phyloP scores from a whole-genome alignment of 2,888 invertebrate species.

The Agriotes lineatus region DNA sequence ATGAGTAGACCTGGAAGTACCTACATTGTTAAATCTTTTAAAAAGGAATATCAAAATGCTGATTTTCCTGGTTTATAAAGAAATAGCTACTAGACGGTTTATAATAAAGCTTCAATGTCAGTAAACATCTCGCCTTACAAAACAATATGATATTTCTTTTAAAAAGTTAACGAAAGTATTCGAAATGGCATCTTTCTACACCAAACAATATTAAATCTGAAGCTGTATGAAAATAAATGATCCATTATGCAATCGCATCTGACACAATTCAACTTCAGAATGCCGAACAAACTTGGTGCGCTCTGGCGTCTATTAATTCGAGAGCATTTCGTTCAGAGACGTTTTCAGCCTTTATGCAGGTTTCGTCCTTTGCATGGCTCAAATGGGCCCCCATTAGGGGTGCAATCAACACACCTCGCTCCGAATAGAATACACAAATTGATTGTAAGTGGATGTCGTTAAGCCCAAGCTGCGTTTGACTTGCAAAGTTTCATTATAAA shows the following conservation, averaged over 20 bases:
- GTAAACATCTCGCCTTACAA: no score
- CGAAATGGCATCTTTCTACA: no score
- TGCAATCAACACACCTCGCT: constrained; percentile 5
- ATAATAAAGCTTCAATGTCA: no score
- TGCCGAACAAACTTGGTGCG: constrained; percentile 5
- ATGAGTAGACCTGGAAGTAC: no score
- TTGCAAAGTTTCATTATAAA: constrained; percentile 1
- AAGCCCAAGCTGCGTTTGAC: constrained; percentile 16
- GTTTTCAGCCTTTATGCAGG: constrained; percentile 1
- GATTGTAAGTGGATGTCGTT: constrained; percentile 21
- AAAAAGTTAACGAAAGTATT: no score
- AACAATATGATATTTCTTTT: no score
- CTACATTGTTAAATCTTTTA: no score
- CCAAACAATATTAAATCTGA: not conserved
- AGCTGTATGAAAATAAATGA: constrained; percentile 13
- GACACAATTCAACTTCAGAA: constrained; percentile 4
- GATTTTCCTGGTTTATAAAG: no score
- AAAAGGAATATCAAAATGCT: no score
- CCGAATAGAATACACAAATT: constrained; percentile 8
- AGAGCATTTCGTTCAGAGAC: constrained; percentile 3
- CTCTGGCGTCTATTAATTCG: constrained; percentile 8
- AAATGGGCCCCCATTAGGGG: constrained; percentile 10
- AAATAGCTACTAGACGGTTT: no score
- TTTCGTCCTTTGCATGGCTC: constrained; percentile 2
- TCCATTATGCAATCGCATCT: constrained; percentile 9